Percentiles rank a stretch among this genome's conserved stretches.
Evolutionary conservation across 2,797 vertebrate genomes (phyloP).

Genomic region (Anas flavirostris): DNA sequence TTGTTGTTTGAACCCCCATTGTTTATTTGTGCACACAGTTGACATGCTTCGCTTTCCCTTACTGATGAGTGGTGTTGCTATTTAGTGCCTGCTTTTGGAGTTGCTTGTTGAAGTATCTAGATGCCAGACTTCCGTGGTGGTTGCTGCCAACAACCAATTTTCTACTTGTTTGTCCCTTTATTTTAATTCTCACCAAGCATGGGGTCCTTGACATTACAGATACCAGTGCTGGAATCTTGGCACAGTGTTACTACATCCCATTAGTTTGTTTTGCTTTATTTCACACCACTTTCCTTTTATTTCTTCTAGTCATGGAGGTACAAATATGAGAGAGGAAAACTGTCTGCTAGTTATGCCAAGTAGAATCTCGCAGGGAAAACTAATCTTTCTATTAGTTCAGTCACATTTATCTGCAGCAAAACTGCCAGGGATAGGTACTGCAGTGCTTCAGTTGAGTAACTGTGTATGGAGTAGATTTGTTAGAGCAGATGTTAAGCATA

Average conservation of each 20-base stretch:
- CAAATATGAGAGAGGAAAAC: neutral
- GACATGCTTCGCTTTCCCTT: neutral
- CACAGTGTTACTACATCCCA: neutral
- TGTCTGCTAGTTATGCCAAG: neutral
- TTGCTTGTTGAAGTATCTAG: neutral
- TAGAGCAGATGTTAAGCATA: neutral
- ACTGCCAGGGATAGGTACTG: neutral
- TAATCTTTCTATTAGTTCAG: neutral
- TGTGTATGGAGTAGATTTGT: fast-evolving
- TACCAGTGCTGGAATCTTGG: neutral
- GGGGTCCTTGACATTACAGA: neutral
- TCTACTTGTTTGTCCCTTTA: neutral
- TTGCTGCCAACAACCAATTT: neutral
- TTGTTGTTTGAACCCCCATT: neutral
- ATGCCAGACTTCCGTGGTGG: neutral
- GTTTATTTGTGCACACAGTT: neutral
- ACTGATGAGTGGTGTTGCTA: neutral
- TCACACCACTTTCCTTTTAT: neutral
- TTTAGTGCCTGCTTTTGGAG: neutral
- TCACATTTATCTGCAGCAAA: neutral
- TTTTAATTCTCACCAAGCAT: neutral
- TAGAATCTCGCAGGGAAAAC: neutral
- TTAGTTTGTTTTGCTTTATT: constrained; percentile 6
- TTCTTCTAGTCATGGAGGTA: neutral
- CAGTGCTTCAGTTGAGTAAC: neutral